phyloP scores from a whole-genome alignment of 2,888 invertebrate species.

The Platerodrilus igneus region DNA sequence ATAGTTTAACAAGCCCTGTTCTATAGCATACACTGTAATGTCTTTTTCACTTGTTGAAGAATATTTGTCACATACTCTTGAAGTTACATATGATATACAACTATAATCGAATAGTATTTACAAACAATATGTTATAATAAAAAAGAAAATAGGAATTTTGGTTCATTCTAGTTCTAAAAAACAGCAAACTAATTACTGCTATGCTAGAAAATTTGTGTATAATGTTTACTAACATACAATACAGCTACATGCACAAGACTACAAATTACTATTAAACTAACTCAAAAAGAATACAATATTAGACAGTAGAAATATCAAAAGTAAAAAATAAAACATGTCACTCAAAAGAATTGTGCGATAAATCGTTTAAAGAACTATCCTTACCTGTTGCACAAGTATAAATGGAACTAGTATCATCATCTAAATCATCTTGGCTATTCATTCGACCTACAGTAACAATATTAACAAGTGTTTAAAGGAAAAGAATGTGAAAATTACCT shows the following conservation, averaged over 20 bases:
- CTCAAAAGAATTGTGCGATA: slow-evolving; percentile 50
- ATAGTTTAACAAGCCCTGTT: no score
- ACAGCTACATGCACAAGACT: no score
- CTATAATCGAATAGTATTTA: no score
- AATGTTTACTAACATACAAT: neutral
- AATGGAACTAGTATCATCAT: slow-evolving; percentile 68
- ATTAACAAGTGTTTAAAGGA: neutral
- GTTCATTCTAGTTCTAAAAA: neutral
- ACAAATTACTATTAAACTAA: neutral
- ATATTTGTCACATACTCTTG: no score
- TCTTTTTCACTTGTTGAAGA: no score
- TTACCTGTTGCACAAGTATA: slow-evolving; percentile 67
- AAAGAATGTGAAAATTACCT: slow-evolving; percentile 49
- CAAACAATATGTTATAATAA: no score
- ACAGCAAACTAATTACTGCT: neutral
- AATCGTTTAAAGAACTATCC: slow-evolving; percentile 49
- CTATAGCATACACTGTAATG: no score
- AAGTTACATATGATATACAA: no score
- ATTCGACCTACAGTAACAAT: slow-evolving; percentile 58
- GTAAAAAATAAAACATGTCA: slow-evolving; percentile 39
- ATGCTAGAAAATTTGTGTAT: neutral
- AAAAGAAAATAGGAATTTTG: no score
- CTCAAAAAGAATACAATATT: neutral
- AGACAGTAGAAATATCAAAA: no score
- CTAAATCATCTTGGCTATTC: slow-evolving; percentile 84